Evolutionary conservation across 2,888 invertebrate genomes (phyloP), one percentile per base, ranked within the genome.

Genomic region (Dryocosmus kuriphilus): DNA sequence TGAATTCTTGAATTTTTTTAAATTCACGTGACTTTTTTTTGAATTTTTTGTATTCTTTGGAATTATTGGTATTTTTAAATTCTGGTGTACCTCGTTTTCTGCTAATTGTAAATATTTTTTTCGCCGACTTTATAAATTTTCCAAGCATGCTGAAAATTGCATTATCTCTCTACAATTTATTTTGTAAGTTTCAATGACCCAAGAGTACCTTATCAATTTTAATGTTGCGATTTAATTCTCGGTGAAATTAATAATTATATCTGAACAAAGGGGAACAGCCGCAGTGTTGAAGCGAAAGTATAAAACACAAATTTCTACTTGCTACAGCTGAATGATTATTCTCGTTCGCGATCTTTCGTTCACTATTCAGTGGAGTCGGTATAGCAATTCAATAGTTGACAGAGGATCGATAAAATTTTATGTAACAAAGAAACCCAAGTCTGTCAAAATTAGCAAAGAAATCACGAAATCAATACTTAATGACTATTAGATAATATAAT

Each of bases 301-400:
- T 57, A 57, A 24, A 14, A n/a, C 8, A 57, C 16, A 22, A 57
- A 60, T 60, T 60, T 60, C 27, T 60, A 27, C 16, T 60, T 60
- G 27, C 24, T 60, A 60, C 60, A 60, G 24, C 24, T 60, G 60
- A 24, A 60, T 60, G 27, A 24, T 60, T 22, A 57, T 57, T 57
- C 16, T 27, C 24, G 14, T 60, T 60, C 60, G 27, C 60, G 60
- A 60, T 60, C 60, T 60, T 24, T 16, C 60, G 60, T 27, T 60
- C 16, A 60, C 27, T 22, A 27, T 60, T 60, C 27, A 60, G 27
- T 60, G 27, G 11, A 16, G 27, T 60, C 27, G 60, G 5, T 27
- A 35, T 11, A 27, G 27, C 60, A 60, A 60, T 60, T 60, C 16
- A 60, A 24, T 24, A 60, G 60, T 24, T 60, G 60, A 60, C 60